phyloP scores from a whole-genome alignment of 2,888 invertebrate species.

The Portevinia maculata region DNA sequence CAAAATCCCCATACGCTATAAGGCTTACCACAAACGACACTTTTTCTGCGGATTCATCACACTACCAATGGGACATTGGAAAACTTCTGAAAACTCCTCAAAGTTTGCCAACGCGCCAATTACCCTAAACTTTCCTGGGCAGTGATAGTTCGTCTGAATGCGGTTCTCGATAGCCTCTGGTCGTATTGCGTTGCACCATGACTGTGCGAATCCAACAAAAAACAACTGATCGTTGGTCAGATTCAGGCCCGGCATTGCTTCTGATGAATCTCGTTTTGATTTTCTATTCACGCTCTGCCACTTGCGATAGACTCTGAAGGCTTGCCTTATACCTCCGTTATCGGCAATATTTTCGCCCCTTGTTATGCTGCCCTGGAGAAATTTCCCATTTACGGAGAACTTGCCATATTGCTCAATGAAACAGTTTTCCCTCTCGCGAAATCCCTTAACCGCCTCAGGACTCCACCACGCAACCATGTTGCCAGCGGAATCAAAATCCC shows the following conservation, averaged over 20 bases:
- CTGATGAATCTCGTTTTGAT: slow-evolving; percentile 50
- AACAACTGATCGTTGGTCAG: slow-evolving; percentile 74
- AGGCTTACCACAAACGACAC: slow-evolving; percentile 54
- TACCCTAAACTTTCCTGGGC: slow-evolving; percentile 74
- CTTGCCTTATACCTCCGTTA: slow-evolving; percentile 75
- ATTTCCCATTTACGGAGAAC: slow-evolving; percentile 73
- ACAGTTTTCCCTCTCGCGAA: slow-evolving; percentile 73
- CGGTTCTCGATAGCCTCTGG: slow-evolving; percentile 70
- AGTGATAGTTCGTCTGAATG: slow-evolving; percentile 69
- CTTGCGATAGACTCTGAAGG: slow-evolving; percentile 74
- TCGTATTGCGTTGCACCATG: slow-evolving; percentile 74
- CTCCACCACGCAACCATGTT: slow-evolving; percentile 75
- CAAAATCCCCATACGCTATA: neutral
- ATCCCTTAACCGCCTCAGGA: slow-evolving; percentile 62
- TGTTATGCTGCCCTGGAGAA: slow-evolving; percentile 59
- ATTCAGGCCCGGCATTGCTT: slow-evolving; percentile 70
- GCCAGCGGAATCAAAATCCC: slow-evolving; percentile 72
- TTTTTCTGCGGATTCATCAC: slow-evolving; percentile 61
- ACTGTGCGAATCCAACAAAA: slow-evolving; percentile 75
- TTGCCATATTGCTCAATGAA: slow-evolving; percentile 75
- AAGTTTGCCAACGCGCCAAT: slow-evolving; percentile 72
- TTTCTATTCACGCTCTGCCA: slow-evolving; percentile 70
- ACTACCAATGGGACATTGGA: slow-evolving; percentile 64
- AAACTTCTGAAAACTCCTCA: slow-evolving; percentile 68
- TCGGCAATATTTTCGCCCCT: slow-evolving; percentile 75